Conservation (phyloP, 2,113 vertebrate species). For the Pungitius pungitius region DNA sequence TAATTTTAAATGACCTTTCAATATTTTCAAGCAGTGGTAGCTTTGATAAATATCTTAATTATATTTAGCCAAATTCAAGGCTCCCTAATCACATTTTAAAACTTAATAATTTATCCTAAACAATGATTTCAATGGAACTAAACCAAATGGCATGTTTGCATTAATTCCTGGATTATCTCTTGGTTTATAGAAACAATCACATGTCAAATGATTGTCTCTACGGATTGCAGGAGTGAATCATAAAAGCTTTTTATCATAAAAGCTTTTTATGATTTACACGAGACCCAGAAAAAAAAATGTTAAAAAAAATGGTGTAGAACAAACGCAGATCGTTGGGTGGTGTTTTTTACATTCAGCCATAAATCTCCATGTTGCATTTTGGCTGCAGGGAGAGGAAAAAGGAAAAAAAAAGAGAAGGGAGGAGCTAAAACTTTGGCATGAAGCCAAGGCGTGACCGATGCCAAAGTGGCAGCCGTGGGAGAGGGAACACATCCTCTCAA, state of each 20-base stretch:
- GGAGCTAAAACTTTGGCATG: constrained; percentile 30
- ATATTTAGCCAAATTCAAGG: neutral
- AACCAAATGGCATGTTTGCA: constrained; percentile 44
- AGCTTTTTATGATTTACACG: constrained; percentile 25
- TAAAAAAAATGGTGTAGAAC: constrained; percentile 13
- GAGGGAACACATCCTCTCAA: constrained; percentile 24
- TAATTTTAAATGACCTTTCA: neutral
- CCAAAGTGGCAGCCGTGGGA: constrained; percentile 58
- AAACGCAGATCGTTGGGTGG: constrained; percentile 17
- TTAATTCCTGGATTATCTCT: constrained; percentile 46
- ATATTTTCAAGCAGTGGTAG: neutral
- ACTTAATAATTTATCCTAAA: constrained; percentile 10
- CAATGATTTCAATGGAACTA: constrained; percentile 37
- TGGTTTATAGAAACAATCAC: constrained; percentile 33
- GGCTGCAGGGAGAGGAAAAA: constrained; percentile 12
- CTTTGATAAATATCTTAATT: neutral
- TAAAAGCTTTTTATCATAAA: constrained; percentile 29
- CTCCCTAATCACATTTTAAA: constrained; percentile 4
- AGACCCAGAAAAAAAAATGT: neutral
- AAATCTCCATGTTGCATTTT: constrained; percentile 41
- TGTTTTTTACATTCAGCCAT: constrained; percentile 35
- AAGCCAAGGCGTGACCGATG: constrained; percentile 56
- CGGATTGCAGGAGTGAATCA: constrained; percentile 22
- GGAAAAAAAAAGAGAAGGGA: constrained; percentile 13
- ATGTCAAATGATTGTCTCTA: constrained; percentile 37